phyloP scores from a whole-genome alignment of 1,140 invertebrate species.

The Drosophila nigrodunni region DNA sequence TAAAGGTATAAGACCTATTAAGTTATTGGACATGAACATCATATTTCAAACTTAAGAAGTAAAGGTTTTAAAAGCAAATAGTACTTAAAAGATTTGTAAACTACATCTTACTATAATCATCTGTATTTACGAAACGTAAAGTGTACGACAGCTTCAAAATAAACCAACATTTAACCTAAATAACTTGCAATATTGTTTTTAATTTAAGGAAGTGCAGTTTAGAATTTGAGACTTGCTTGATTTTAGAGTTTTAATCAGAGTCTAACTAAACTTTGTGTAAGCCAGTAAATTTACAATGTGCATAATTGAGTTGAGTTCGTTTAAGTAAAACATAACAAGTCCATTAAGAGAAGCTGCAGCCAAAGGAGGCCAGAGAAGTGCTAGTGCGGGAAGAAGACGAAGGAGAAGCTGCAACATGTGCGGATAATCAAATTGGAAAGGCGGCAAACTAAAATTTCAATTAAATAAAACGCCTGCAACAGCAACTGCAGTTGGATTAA shows the following conservation, averaged over 20 bases:
- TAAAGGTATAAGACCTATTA: too few species aligned
- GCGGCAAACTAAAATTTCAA: slow-evolving; percentile 63
- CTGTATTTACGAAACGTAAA: too few species aligned
- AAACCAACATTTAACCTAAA: background rate
- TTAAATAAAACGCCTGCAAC: slow-evolving; percentile 55
- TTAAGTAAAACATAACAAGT: slow-evolving; percentile 70
- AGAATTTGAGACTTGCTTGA: background rate
- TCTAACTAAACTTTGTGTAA: slow-evolving; percentile 28
- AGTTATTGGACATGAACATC: too few species aligned
- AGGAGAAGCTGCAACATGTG: background rate
- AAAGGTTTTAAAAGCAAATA: too few species aligned
- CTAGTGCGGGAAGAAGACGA: too few species aligned
- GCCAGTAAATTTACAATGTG: slow-evolving; percentile 47
- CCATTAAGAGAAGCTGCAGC: slow-evolving; percentile 51
- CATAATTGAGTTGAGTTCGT: slow-evolving; percentile 68
- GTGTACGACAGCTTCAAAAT: too few species aligned
- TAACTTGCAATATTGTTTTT: background rate
- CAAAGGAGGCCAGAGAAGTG: background rate
- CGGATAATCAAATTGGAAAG: slow-evolving; percentile 61
- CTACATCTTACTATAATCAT: too few species aligned
- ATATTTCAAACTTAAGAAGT: too few species aligned
- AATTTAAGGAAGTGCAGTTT: background rate
- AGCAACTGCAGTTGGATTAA: slow-evolving; percentile 8
- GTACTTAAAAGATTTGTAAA: too few species aligned
- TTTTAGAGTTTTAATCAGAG: slow-evolving; percentile 12